Percentiles rank a stretch among this genome's conserved stretches.
Evolutionary conservation across 2,797 vertebrate genomes (phyloP).

Genomic region (Rhynchonycteris naso): DNA sequence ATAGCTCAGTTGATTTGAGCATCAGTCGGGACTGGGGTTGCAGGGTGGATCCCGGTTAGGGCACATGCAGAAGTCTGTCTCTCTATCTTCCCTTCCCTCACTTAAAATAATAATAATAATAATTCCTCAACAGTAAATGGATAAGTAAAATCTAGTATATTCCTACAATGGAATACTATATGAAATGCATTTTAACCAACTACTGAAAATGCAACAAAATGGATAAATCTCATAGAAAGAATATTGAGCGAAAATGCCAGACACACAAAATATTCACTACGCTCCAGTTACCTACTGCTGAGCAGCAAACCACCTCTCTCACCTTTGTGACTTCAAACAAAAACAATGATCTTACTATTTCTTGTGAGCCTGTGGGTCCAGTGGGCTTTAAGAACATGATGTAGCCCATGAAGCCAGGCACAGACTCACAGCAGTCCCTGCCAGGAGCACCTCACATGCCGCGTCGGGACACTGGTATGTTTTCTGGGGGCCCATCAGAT

Average conservation of each 20-base stretch:
- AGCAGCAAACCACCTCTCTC: background rate
- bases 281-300: background rate
- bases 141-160: background rate
- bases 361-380: background rate
- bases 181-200: background rate
- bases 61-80: no score
- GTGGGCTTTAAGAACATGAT: background rate
- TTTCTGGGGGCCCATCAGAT: background rate
- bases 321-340: background rate
- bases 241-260: background rate
- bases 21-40: no score
- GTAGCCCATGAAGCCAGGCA: background rate
- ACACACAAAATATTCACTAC: background rate
- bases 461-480: no score
- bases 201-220: background rate
- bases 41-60: no score
- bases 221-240: background rate
- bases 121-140: background rate
- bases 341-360: background rate
- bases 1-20: no score
- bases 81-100: no score
- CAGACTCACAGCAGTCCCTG: background rate
- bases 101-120: background rate
- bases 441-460: background rate
- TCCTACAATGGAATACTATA: background rate